Evolutionary conservation across 1,140 invertebrate species (phyloP).

Genomic region (Zaprionus davidi): DNA sequence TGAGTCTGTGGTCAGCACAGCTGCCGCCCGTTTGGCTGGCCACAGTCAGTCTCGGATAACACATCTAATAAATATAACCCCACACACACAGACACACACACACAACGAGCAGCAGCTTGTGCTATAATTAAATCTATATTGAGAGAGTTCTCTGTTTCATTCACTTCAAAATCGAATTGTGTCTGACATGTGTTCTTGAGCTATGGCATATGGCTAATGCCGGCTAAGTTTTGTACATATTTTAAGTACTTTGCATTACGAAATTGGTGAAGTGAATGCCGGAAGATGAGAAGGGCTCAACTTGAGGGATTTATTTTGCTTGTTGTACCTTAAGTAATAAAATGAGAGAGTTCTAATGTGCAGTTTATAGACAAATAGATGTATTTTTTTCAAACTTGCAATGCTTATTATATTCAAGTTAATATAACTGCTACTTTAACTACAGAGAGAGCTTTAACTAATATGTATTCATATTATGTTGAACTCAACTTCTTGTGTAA

Average conservation of each 20-base stretch:
- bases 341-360: no score
- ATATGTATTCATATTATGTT: no score
- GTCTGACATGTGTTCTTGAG: slow-evolving; percentile 58
- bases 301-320: neutral
- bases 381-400: no score
- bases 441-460: no score
- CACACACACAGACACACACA: neutral
- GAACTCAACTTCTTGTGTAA: no score
- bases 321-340: no score
- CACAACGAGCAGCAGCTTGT: slow-evolving; percentile 21
- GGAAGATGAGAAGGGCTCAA: neutral
- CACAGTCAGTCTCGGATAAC: slow-evolving; percentile 62
- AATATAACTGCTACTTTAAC: no score
- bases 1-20: slow-evolving; percentile 49
- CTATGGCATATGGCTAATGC: slow-evolving; percentile 70
- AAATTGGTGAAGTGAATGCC: neutral
- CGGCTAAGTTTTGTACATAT: slow-evolving; percentile 6
- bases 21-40: slow-evolving; percentile 51
- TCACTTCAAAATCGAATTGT: slow-evolving; percentile 12
- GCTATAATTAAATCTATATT: slow-evolving; percentile 75
- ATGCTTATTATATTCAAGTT: no score
- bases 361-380: no score
- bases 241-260: neutral
- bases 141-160: slow-evolving; percentile 24
- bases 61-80: slow-evolving; percentile 65